These are phyloP conservation scores for Megaustenia siamemsis DNA, from an alignment of 2,888 invertebrate species.

Conservation along the genomic window DNA sequence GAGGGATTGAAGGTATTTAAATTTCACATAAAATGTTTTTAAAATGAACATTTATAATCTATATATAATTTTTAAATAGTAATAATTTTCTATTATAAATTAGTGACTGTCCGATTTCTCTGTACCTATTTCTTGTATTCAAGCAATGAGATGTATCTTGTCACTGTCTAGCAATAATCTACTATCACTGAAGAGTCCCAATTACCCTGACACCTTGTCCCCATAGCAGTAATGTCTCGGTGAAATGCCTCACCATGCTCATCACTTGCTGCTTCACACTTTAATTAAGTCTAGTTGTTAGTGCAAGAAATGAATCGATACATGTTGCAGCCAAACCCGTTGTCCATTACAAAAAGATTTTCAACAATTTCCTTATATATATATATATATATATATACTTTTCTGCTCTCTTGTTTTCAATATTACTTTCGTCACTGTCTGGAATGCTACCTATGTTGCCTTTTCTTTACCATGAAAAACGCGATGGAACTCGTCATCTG, in stretches of 20 bases:
- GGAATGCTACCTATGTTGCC: background rate
- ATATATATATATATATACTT: too few relatives aligned
- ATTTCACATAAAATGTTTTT: constrained; percentile 8
- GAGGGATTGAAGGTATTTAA: background rate
- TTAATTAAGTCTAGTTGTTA: background rate
- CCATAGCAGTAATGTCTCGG: background rate
- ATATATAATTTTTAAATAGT: too few relatives aligned
- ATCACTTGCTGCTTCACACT: background rate
- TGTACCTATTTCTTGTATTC: background rate
- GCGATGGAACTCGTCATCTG: background rate
- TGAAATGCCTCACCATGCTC: background rate
- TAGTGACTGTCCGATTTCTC: background rate
- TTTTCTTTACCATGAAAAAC: background rate
- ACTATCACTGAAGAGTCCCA: background rate
- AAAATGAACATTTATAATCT: background rate
- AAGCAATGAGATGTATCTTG: background rate
- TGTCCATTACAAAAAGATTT: too few relatives aligned
- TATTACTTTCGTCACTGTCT: too few relatives aligned
- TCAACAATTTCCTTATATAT: too few relatives aligned
- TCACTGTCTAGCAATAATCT: background rate
- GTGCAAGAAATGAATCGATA: background rate
- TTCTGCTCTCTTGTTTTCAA: too few relatives aligned
- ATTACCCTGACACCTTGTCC: background rate
- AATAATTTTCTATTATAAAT: background rate
- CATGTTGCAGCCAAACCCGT: too few relatives aligned